Conservation (phyloP, 2,888 invertebrate genomes). For the Stenodera caucasica region DNA sequence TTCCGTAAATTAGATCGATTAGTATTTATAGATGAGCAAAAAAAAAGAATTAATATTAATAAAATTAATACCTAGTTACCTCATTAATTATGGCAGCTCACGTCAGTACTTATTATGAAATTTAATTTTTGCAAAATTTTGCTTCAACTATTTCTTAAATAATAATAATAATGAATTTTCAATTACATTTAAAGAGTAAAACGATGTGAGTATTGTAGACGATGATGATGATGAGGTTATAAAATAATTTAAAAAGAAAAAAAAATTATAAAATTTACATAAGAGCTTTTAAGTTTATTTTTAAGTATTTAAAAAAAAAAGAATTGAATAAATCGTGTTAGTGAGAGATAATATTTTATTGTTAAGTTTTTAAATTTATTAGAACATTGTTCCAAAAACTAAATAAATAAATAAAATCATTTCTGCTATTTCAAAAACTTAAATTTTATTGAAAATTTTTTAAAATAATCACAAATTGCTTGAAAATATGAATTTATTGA, state of each 20-base stretch:
- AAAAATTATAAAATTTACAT: not conserved
- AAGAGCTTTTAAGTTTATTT: slow-evolving; percentile 3
- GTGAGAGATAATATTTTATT: slow-evolving; percentile 20
- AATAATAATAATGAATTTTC: not conserved
- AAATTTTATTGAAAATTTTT: slow-evolving; percentile 22
- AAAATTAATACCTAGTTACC: slow-evolving; percentile 42
- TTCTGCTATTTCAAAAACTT: slow-evolving; percentile 17
- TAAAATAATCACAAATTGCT: slow-evolving; percentile 20
- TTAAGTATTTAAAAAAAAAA: slow-evolving; percentile 12
- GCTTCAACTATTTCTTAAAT: not conserved
- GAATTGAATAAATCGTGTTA: slow-evolving; percentile 17
- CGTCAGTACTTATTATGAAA: slow-evolving; percentile 32
- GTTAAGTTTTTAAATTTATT: slow-evolving; percentile 25
- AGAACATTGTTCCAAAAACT: slow-evolving; percentile 18
- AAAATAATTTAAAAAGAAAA: not conserved
- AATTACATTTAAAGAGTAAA: not conserved
- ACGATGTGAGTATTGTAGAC: not conserved
- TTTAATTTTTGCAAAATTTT: not conserved
- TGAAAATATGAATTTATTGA: slow-evolving; percentile 7
- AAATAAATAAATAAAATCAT: slow-evolving; percentile 7
- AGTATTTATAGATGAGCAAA: slow-evolving; percentile 33
- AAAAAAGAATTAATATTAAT: slow-evolving; percentile 18
- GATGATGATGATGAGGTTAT: not conserved
- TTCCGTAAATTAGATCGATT: slow-evolving; percentile 40
- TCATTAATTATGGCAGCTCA: slow-evolving; percentile 32